Percentiles rank a stretch among this genome's conserved stretches.
Evolutionary conservation across 2,888 invertebrate genomes (phyloP).

Genomic region (Alloscopus bannaensis): DNA sequence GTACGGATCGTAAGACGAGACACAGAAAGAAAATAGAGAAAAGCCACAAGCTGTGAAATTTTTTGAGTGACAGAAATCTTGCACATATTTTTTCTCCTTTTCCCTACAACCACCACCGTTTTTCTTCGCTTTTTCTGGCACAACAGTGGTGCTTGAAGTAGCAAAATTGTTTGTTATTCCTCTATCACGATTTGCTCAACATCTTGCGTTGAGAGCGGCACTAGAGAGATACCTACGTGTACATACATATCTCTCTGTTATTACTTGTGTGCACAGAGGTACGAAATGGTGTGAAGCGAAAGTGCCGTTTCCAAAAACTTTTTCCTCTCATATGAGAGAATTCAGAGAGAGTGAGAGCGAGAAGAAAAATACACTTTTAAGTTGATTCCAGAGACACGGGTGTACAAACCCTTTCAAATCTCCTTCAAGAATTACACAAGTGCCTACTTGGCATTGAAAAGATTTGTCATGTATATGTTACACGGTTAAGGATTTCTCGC

Average conservation of each 20-base stretch:
- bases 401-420: slow-evolving; percentile 18
- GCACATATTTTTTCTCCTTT: too few species aligned
- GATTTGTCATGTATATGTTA: slow-evolving; percentile 32
- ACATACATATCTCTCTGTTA: too few species aligned
- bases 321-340: not conserved
- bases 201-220: not conserved
- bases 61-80: too few species aligned
- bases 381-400: slow-evolving; percentile 1
- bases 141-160: too few species aligned
- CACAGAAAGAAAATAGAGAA: too few species aligned
- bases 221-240: too few species aligned
- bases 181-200: slow-evolving; percentile 16
- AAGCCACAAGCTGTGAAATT: too few species aligned
- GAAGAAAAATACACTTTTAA: slow-evolving; percentile 8
- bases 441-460: slow-evolving; percentile 15
- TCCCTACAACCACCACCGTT: too few species aligned
- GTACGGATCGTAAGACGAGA: too few species aligned
- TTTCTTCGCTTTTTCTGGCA: too few species aligned
- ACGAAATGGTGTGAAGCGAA: not conserved
- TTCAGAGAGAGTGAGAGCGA: not conserved
- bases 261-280: too few species aligned
- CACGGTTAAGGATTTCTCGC: not conserved
- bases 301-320: not conserved
- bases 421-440: slow-evolving; percentile 19
- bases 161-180: too few species aligned